phyloP scores from a whole-genome alignment of 2,888 invertebrate species.

The Hydrotaea diabolus region DNA sequence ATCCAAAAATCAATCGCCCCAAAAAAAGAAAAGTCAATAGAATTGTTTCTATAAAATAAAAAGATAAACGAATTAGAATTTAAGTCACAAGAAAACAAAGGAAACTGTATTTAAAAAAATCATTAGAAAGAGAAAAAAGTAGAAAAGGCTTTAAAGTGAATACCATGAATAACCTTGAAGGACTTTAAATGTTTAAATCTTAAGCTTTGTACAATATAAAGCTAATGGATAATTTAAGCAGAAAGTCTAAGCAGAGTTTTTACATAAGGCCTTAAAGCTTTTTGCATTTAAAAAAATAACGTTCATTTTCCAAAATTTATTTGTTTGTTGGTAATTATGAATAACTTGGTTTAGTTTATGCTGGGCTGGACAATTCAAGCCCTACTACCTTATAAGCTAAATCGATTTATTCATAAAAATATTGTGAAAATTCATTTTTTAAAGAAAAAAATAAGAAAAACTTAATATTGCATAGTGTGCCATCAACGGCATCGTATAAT shows the following conservation, averaged over 20 bases:
- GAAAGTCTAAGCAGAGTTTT: not conserved
- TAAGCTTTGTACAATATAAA: constrained; percentile 1
- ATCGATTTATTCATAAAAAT: constrained; percentile 75
- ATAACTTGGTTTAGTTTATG: constrained; percentile 77
- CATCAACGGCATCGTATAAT: constrained; percentile 72
- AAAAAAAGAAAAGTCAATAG: constrained; percentile 63
- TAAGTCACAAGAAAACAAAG: constrained; percentile 54
- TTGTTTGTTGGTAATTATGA: constrained; percentile 71
- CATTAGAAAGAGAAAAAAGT: too few relatives aligned
- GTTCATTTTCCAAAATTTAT: constrained; percentile 13
- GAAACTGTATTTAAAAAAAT: constrained; percentile 14
- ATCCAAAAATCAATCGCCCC: constrained; percentile 4
- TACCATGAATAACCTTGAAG: not conserved
- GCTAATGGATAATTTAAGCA: constrained; percentile 47
- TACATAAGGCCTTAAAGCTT: constrained; percentile 12
- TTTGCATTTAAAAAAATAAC: constrained; percentile 22
- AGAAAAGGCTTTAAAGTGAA: constrained; percentile 37
- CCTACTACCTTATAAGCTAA: constrained; percentile 70
- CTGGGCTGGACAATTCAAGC: not conserved
- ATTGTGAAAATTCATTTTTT: constrained; percentile 62
- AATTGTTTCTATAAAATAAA: constrained; percentile 64
- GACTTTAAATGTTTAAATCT: not conserved
- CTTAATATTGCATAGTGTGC: constrained; percentile 68
- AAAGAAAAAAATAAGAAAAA: constrained; percentile 47
- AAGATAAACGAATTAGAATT: constrained; percentile 49